Evolutionary conservation across 1,140 invertebrate genomes (phyloP).

Genomic region (Lasaia peninsularis): DNA sequence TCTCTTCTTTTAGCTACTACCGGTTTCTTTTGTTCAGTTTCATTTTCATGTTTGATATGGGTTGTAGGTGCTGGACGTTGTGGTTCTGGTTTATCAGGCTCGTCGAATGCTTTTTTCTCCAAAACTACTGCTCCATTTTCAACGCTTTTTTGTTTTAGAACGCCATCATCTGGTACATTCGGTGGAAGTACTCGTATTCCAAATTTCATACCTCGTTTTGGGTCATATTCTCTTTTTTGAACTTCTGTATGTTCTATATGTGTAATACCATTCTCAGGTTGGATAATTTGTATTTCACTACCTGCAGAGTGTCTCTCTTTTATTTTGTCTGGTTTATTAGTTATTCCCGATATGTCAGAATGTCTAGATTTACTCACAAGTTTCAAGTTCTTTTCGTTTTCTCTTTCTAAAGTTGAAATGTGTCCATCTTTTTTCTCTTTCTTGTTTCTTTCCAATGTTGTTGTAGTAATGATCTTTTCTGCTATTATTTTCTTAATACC

Average conservation of each 20-base stretch:
- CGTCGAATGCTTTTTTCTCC: conserved; percentile 72
- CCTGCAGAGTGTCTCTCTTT: conserved; percentile 62
- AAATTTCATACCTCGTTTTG: conserved; percentile 81
- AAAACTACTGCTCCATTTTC: conserved; percentile 66
- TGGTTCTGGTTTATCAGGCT: conserved; percentile 71
- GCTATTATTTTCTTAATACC: conserved; percentile 74
- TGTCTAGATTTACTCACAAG: conserved; percentile 54
- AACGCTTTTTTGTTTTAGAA: conserved; percentile 68
- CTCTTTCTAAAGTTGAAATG: conserved; percentile 70
- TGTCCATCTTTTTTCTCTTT: conserved; percentile 74
- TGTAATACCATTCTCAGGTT: conserved; percentile 65
- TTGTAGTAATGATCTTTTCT: conserved; percentile 68
- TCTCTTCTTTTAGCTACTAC: conserved; percentile 73
- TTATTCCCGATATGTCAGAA: conserved; percentile 43
- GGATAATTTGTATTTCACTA: conserved; percentile 65
- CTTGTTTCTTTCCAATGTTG: conserved; percentile 71
- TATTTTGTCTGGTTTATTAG: conserved; percentile 63
- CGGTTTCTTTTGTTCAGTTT: conserved; percentile 65
- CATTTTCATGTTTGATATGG: conserved; percentile 63
- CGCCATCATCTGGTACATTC: conserved; percentile 72
- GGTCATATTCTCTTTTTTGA: conserved; percentile 68
- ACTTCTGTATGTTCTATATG: conserved; percentile 65
- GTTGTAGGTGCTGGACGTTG: conserved; percentile 41
- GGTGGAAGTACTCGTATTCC: conserved; percentile 82
- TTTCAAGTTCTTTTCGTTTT: conserved; percentile 75